A percentile compares a stretch with the other conserved stretches of the same genome.
Evolutionary conservation across 2,113 vertebrate genomes (phyloP).

Genomic region (Campylorhamphus procurvoides): DNA sequence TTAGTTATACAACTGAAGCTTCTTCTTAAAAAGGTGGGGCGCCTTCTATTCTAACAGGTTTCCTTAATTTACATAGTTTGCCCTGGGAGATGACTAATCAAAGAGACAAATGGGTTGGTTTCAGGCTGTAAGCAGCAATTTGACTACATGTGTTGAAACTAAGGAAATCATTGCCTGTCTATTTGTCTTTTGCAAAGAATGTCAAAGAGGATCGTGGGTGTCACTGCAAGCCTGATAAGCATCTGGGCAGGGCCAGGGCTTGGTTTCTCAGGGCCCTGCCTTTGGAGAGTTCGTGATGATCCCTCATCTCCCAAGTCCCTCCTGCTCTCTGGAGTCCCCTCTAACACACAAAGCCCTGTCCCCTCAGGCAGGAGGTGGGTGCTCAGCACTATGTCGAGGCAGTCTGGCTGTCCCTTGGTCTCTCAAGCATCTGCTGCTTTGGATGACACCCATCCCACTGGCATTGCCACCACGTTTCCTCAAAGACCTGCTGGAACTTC

Average conservation of each 20-base stretch:
- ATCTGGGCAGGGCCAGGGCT: neutral
- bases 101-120: conserved; percentile 42
- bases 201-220: neutral
- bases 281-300: neutral
- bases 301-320: neutral
- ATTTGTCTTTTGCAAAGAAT: neutral
- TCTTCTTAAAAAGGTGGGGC: conserved; percentile 59
- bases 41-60: neutral
- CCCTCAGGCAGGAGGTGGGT: neutral
- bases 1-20: conserved; percentile 18
- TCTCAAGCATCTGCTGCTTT: neutral
- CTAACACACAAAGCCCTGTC: neutral
- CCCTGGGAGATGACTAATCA: conserved; percentile 47
- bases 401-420: neutral
- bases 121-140: neutral
- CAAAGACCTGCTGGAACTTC: neutral
- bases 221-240: neutral
- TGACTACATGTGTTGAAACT: conserved; percentile 58
- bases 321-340: neutral
- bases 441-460: neutral
- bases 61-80: conserved; percentile 22
- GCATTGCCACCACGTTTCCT: neutral
- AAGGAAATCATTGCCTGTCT: neutral
- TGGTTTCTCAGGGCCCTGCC: neutral
- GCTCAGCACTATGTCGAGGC: neutral